phyloP scores from a whole-genome alignment of 2,113 vertebrate genomes.

The Pithys albifrons region DNA sequence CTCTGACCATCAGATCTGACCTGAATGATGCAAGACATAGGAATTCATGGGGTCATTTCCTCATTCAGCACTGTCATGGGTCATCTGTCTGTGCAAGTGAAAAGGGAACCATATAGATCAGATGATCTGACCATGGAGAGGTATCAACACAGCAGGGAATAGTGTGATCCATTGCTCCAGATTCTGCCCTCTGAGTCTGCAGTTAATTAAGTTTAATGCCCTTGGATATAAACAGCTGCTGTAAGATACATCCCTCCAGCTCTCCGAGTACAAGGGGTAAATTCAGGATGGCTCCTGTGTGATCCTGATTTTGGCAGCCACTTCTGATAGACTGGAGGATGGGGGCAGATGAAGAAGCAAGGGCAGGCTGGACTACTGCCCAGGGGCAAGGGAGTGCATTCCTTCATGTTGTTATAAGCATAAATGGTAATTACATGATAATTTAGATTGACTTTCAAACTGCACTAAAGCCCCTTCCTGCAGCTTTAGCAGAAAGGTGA shows the following conservation, averaged over 20 bases:
- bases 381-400: slow-evolving; percentile 29
- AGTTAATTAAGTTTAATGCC: slow-evolving; percentile 24
- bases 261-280: background rate
- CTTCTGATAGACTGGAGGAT: background rate
- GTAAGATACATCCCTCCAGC: background rate
- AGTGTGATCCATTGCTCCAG: background rate
- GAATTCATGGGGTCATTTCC: background rate
- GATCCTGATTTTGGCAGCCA: slow-evolving; percentile 38
- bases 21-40: background rate
- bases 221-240: slow-evolving; percentile 18
- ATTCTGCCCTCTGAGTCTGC: background rate
- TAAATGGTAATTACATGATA: slow-evolving; percentile 18
- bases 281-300: background rate
- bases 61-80: background rate
- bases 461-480: background rate
- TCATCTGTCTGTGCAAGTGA: background rate
- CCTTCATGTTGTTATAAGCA: slow-evolving; percentile 34
- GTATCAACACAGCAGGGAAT: background rate
- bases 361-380: slow-evolving; percentile 22
- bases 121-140: background rate
- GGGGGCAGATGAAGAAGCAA: slow-evolving; percentile 8
- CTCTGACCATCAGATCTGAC: background rate
- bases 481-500: slow-evolving; percentile 1
- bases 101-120: background rate
- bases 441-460: slow-evolving; percentile 21